These are phyloP conservation scores for Orius insidiosus DNA, from an alignment of 1,140 invertebrate species.

Conservation along the genomic window DNA sequence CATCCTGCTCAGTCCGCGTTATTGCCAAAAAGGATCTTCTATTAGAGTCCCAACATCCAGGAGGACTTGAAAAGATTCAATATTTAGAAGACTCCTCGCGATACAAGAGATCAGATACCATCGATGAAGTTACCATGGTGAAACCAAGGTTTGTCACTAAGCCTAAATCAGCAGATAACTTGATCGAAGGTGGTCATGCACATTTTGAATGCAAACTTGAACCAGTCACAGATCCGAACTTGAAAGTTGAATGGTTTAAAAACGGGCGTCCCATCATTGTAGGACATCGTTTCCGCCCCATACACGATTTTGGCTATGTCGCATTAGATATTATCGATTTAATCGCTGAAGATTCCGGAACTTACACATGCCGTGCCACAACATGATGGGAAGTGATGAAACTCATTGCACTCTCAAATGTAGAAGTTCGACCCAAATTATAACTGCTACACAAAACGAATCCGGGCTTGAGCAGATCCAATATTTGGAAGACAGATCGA, in stretches of 20 bases:
- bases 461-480: slow-evolving; percentile 71
- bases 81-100: slow-evolving; percentile 74
- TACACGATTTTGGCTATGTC: slow-evolving; percentile 91
- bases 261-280: slow-evolving; percentile 75
- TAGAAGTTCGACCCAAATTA: slow-evolving; percentile 43
- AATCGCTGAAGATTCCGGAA: slow-evolving; percentile 82
- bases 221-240: slow-evolving; percentile 84
- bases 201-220: slow-evolving; percentile 97
- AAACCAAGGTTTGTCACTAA: slow-evolving; percentile 70
- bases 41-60: slow-evolving; percentile 68
- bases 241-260: slow-evolving; percentile 88
- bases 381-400: slow-evolving; percentile 73
- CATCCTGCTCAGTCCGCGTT: slow-evolving; percentile 71
- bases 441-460: slow-evolving; percentile 70
- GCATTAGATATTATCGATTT: slow-evolving; percentile 79
- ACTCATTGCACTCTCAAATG: slow-evolving; percentile 45
- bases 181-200: slow-evolving; percentile 79
- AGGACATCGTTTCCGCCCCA: slow-evolving; percentile 78
- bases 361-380: slow-evolving; percentile 89
- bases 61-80: slow-evolving; percentile 76
- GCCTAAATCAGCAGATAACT: slow-evolving; percentile 65
- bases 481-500: slow-evolving; percentile 64
- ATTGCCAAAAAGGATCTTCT: slow-evolving; percentile 75
- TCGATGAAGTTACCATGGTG: slow-evolving; percentile 67
- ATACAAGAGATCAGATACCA: slow-evolving; percentile 61